Base-by-base conservation (phyloP, 2,888 invertebrate species). In the Epinotia nisella region DNA sequence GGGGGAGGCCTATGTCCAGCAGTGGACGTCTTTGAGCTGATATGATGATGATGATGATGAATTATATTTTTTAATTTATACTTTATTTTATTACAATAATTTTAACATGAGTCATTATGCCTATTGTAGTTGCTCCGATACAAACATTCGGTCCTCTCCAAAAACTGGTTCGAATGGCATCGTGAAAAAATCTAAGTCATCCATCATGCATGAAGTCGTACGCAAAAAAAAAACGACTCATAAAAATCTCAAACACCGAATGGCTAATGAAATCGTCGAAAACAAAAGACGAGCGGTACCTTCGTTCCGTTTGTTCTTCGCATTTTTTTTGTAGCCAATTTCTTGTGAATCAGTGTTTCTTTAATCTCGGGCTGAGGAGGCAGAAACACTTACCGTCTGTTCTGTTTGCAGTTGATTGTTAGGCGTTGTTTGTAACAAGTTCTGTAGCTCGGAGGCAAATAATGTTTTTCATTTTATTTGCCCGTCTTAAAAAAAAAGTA, bases 341-440 rank as follows among this genome's bases (percentile, higher is more conserved):
- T 69, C 69, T 69, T 69, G 53, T 60, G 60, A 69, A 69, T 69
- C 69, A 69, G 60, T 41, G 51, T 51, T 56, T 51, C 60, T 70
- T 70, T 70, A 70, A 58, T 64, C 64, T 64, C 19, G 56, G 49
- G 56, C 49, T 51, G 64, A 17, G 21, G 62, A 56, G 35, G 35
- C 9, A 35, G 56, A 61, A 55, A 19, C 70, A 45, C 62, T 67
- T 67, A 58, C 67, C 58, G 39, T 53, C 60, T 13, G 15, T 35
- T 35, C 66, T 56, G 59, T 56, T 69, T 24, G 24, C 35, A 10
- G 56, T 64, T 64, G 58, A 58, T 70, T 70, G 58, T 64, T 51
- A 64, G 58, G 70, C 45, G 35, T 49, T 70, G 45, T 64, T 64
- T 64, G 24, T 45, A 24, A 62, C 49, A 49, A 24, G 21, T 58